Evolutionary conservation across 2,113 vertebrate species (phyloP), one percentile per base, ranked within the genome.

Genomic region (Megaleporinus macrocephalus): DNA sequence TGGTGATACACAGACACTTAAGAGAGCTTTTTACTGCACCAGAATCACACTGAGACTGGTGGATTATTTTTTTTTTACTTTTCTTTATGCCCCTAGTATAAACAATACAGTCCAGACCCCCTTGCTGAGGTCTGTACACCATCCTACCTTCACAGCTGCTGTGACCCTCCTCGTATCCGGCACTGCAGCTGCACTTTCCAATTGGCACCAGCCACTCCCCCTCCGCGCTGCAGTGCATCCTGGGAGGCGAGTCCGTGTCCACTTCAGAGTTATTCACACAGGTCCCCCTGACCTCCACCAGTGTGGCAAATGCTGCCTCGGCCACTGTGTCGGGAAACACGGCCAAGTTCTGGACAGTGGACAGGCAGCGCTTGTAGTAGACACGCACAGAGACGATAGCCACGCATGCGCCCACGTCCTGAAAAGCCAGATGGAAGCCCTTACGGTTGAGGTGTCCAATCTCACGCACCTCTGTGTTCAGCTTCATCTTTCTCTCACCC

Each of bases 151-250:
- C 94, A 87, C 97, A 99, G 92, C 89, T 91, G 93, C 95, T 95
- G n/a, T 96, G 97, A 76, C 94, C 96, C 87, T 98, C 97, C 93
- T 99, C 96, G 51, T 96, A 99, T 75, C 98, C 98, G 0, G 97
- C 96, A 63, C 96, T 95, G 81, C 98, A 99, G 84, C 95, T 90
- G 92, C 98, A 99, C 79, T 97, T 98, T 86, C 98, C 98, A 15
- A 99, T 93, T 0, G 98, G 97, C 61, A 99, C 97, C 86, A 99
- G 92, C 98, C 97, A 99, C 89, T 99, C 98, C 0, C 98, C 98
- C 74, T 99, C 98, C 0, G 97, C 95, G 1, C 98, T 98, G 92
- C 98, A 99, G 87, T 99, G 97, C 98, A 99, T 99, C 89, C 96
- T 90, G 49, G 98, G 97, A 80, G 96, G 96, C 3, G 95, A 96